Evolutionary conservation across 2,888 invertebrate species (phyloP), one percentile per base, ranked within the genome.

Genomic region (Temnothorax ravouxi): DNA sequence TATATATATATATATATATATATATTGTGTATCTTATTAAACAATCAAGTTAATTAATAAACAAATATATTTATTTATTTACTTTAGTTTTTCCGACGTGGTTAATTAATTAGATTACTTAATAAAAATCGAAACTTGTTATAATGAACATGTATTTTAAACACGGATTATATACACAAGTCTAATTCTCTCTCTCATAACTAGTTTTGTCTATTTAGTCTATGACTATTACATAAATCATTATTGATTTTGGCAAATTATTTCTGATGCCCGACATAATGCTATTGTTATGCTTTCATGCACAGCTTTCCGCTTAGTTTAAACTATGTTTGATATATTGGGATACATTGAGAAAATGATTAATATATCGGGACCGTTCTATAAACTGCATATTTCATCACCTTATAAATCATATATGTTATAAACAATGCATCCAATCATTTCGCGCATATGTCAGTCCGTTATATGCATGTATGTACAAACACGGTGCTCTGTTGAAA

Each of bases 221-320:
- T 77, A 5, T 6, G 29, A 13, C 15, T 47, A 4, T 44, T 67
- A 54, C 13, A n/a, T 13, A 38, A 21, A 41, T 75, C 4, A 29
- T 3, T 52, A 77, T 69, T 13, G 13, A 62, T 21, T 72, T 50
- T 38, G 8, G 21, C 47, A 3, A 54, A 69, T 44, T 41, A 52
- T 18, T 50, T 76, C 34, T 56, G 15, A 62, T n/a, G 47, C 18
- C 3, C 3, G 4, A n/a, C 15, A 18, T 74, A 62, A 34, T 62
- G 8, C 4, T 15, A 56, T 56, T 66, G 50, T 34, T 66, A 21
- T 5, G 21, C 75, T 21, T 50, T 66, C 21, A 6, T n/a, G 18
- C 6, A 34, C 34, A 38, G 47, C 38, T 66, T 62, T 18, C n/a
- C 75, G 66, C 34, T 47, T 47, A 66, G 21, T 76, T 76, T 21